Evolutionary conservation across 2,113 vertebrate species (phyloP), one percentile per base, ranked within the genome.

Genomic region (Gobiocypris rarus): DNA sequence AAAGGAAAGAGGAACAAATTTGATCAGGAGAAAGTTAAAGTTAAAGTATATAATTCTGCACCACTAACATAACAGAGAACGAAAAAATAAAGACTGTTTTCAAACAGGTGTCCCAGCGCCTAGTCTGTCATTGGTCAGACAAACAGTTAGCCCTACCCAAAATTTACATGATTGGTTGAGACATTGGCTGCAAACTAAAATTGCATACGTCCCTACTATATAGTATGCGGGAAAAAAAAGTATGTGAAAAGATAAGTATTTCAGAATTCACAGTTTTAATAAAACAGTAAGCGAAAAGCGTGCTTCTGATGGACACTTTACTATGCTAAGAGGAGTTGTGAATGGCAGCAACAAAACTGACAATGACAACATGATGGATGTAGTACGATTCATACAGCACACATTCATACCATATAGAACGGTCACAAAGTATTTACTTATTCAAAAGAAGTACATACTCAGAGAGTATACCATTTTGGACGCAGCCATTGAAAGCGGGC

Each of bases 1-100:
- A 95, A 94, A 96, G 95, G 95, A 95, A 95, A 94, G 95, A 95
- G 95, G 95, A 95, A 95, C 95, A 96, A 96, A 96, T 95, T 95
- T 94, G 96, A 96, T 96, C 94, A 96, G 96, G 15, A 75, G 17
- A 77, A 59, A 52, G 59, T 77, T 38, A n/a, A 73, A 48, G 41
- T 19, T 45, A 19, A 69, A 69, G 31, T 69, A 15, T 22, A 17
- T 22, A 5, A 54, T 75, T 52, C 24, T 75, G 71, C 14, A 17
- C 22, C 31, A 38, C 22, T 59, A 41, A n/a, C 1, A 3, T 71
- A 3, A 71, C 10, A 45, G 3, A 14, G 24, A 45, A 71, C 1
- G 1, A 1, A 22, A 52, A 54, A 22, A 11, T 22, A 54, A 41
- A 1, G 67, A 38, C 48, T 31, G 26, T 56, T 75, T 34, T 34